Base-by-base conservation (phyloP, 2,113 vertebrate species). In the Esox niger region DNA sequence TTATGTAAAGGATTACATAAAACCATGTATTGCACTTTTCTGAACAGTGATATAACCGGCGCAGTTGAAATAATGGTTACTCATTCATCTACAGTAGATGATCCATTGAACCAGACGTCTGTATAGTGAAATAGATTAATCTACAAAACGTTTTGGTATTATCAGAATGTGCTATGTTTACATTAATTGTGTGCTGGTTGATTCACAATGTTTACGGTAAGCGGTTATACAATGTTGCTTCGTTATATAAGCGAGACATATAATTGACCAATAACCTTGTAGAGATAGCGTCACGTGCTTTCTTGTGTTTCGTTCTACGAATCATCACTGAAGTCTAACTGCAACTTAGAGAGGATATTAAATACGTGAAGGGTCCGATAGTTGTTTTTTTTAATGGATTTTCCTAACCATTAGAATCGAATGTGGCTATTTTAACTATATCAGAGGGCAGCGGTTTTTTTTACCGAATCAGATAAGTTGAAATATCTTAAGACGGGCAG, bases 191-290 rank as follows among this genome's bases (percentile, higher is more conserved):
- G n/a, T 21, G 47, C 21, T 3, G 1, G 0, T 23, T 4, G 23
- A 11, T n/a, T 1, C 9, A n/a, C 46, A 57, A 9, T 46, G 63
- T 46, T 57, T 35, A 32, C 7, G 64, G 31, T 23, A 26, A 57
- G 26, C 6, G 9, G 68, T 71, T 91, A 91, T 82, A 90, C 87
- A 91, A 91, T 72, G 75, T 70, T n/a, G 60, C 33, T 30, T 43
- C 69, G 67, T 92, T 92, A 92, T 90, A 89, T 92, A 92, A 92
- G 86, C 75, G 83, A 83, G 84, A 79, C 83, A 86, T 62, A 84
- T 72, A 75, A 60, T 27, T 57, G 62, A 43, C 84, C 81, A 86
- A 82, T 82, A 23, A 25, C 47, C 27, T 25, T 4, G 20, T 30
- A 25, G 6, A 11, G 7, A 32, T n/a, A 11, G 21, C 29, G 58